Base-by-base conservation (phyloP, 2,888 invertebrate genomes). In the Linnaemya vulpina region DNA sequence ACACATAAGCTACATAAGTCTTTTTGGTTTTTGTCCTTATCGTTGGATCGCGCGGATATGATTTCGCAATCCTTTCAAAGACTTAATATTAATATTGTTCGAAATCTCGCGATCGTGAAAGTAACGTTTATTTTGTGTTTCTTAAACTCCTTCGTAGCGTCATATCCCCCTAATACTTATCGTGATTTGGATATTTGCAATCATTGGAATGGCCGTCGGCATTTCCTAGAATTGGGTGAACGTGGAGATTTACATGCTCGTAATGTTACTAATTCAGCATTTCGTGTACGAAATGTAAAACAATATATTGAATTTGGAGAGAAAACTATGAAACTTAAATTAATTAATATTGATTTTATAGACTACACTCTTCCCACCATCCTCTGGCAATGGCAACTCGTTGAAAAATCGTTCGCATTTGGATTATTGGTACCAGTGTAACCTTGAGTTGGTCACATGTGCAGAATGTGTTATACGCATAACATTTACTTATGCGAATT, bases 401-500 rank as follows among this genome's bases (percentile, higher is more conserved):
- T 70, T 88, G 68, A 89, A 87, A 78, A 89, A 90, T 76, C 89
- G 89, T 70, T 89, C 89, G 68, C 88, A 86, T 51, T 71, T 87
- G n/a, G 93, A 94, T 84, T 89, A 91, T 40, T 92, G 92, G 92
- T 92, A 92, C 78, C 94, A 94, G 87, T 95, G 95, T 89, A 94
- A 94, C 86, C 91, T 95, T 75, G 95, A 95, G 90, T 92, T 96
- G 86, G 94, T 95, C 55, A 95, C 95, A 3, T 96, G 96, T 89
- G 94, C 96, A 0, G 95, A 95, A 20, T 96, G 96, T 89, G 93
- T 95, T 68, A 94, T 92, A 20, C 90, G 92, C 25, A 90, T 92
- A 35, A 92, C 92, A 17, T 92, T 92, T 43, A 91, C 90, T 1
- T 90, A 90, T 75, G 89, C 91, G 11, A 91, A 92, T 79, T 92